phyloP scores from a whole-genome alignment of 2,888 invertebrate genomes.

The Chrysolina americana region DNA sequence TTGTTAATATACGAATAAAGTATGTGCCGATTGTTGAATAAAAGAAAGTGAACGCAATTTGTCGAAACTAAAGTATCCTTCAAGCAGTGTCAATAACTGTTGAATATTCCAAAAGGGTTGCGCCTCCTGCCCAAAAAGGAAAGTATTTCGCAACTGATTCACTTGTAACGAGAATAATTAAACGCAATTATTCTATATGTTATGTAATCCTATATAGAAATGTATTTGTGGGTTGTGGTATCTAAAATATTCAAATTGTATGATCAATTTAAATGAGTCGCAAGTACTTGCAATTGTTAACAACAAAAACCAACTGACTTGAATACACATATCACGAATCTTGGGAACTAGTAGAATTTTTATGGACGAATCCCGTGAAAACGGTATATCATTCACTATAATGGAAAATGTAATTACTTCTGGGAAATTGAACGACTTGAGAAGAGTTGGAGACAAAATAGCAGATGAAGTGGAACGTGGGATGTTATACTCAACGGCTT shows the following conservation, averaged over 20 bases:
- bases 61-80: constrained; percentile 17
- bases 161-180: constrained; percentile 35
- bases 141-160: constrained; percentile 42
- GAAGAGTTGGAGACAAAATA: too few relatives aligned
- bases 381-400: not conserved
- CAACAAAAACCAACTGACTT: not conserved
- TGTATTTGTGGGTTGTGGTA: not conserved
- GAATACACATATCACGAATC: not conserved
- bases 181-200: constrained; percentile 32
- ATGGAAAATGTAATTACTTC: not conserved
- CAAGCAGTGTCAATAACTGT: constrained; percentile 28
- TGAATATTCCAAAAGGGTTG: constrained; percentile 45
- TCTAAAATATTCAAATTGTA: not conserved
- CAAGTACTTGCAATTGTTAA: not conserved
- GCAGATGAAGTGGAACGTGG: too few relatives aligned
- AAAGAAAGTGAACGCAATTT: constrained; percentile 7
- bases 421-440: not conserved
- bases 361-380: not conserved
- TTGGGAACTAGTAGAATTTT: not conserved
- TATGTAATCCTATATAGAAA: constrained; percentile 28
- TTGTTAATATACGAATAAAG: not conserved
- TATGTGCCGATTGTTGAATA: constrained; percentile 1
- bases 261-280: not conserved
- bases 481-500: too few relatives aligned
- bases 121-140: constrained; percentile 41